Percentiles rank a stretch among this genome's conserved stretches.
These are phyloP conservation scores for Oscheius sp. DNA, from an alignment of 1,140 invertebrate genomes.

Conservation along the genomic window DNA sequence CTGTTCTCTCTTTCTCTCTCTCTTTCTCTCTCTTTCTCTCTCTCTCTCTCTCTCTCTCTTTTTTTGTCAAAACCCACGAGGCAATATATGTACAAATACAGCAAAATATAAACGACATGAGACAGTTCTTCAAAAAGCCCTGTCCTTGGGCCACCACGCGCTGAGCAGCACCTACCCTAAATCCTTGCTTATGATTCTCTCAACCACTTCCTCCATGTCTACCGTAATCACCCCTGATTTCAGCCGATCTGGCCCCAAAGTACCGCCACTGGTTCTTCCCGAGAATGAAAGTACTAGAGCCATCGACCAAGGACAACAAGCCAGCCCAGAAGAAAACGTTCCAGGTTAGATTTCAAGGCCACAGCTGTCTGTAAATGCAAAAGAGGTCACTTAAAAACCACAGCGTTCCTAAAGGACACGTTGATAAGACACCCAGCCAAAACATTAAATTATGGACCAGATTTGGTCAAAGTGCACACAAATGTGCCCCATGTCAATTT, in stretches of 20 bases:
- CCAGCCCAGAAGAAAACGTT: conserved; percentile 29
- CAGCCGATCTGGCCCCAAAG: neutral
- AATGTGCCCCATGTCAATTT: no score
- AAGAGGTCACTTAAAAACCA: no score
- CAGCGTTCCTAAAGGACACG: no score
- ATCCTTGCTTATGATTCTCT: neutral
- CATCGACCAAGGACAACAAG: conserved; percentile 26
- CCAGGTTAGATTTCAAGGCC: no score
- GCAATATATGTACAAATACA: no score
- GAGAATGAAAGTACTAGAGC: conserved; percentile 30
- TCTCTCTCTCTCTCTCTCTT: neutral
- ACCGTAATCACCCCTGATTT: neutral
- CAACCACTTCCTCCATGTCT: neutral
- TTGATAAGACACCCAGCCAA: no score
- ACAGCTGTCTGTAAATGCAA: no score
- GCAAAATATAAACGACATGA: neutral
- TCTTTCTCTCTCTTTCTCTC: neutral
- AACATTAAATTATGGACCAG: no score
- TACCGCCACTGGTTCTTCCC: conserved; percentile 4
- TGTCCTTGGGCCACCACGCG: neutral
- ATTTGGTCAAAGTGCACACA: no score
- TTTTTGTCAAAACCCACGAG: neutral
- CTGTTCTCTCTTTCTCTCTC: conserved; percentile 2
- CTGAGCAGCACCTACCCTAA: neutral
- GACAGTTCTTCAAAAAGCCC: neutral